Conservation (phyloP, 2,888 invertebrate genomes). For the Theretra japonica region DNA sequence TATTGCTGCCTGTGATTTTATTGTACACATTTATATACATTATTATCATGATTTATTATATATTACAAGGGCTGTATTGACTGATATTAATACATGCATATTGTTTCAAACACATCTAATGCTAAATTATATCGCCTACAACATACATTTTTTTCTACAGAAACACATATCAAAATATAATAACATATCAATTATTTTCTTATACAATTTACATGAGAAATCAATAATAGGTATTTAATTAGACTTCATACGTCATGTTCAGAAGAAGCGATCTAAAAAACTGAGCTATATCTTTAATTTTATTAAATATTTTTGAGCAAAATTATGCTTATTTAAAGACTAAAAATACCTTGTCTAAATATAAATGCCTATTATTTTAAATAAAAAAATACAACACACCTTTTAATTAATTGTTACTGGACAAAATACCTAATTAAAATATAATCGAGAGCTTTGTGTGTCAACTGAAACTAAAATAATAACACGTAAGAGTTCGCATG, state of each 20-base stretch:
- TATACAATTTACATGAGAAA: background rate
- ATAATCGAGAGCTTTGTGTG: background rate
- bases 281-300: constrained; percentile 18
- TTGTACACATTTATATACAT: constrained; percentile 26
- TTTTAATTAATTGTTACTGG: constrained; percentile 1
- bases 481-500: background rate
- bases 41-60: constrained; percentile 24
- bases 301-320: constrained; percentile 34
- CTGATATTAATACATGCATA: constrained; percentile 1
- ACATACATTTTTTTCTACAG: background rate
- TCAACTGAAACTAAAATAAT: background rate
- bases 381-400: constrained; percentile 27
- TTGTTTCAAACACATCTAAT: background rate
- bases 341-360: constrained; percentile 48
- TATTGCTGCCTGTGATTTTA: constrained; percentile 35
- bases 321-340: constrained; percentile 51
- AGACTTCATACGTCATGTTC: constrained; percentile 11
- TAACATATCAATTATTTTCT: constrained; percentile 9
- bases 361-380: constrained; percentile 23
- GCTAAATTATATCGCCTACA: background rate
- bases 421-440: constrained; percentile 11
- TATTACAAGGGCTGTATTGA: background rate
- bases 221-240: constrained; percentile 9
- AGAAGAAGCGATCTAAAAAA: constrained; percentile 14
- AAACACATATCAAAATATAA: constrained; percentile 22